phyloP scores from a whole-genome alignment of 2,113 vertebrate genomes.

The Cygnus buccinator region DNA sequence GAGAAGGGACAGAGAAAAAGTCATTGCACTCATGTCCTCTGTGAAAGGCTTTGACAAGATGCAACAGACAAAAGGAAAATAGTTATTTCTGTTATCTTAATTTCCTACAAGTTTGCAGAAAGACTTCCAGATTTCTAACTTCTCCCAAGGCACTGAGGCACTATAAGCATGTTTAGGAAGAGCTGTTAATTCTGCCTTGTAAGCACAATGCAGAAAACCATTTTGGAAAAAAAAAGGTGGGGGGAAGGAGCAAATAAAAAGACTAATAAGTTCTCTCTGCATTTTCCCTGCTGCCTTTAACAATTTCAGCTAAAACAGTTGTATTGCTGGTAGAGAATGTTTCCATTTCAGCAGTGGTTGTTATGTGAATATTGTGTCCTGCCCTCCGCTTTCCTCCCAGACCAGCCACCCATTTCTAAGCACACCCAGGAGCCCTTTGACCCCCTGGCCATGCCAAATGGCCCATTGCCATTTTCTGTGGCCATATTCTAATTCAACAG shows the following conservation, averaged over 20 bases:
- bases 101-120: neutral
- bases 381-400: neutral
- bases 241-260: neutral
- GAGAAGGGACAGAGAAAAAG: neutral
- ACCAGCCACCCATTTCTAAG: neutral
- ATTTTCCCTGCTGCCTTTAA: neutral
- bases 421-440: neutral
- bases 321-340: neutral
- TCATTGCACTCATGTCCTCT: neutral
- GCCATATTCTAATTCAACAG: neutral
- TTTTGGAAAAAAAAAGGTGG: neutral
- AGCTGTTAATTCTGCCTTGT: neutral
- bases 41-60: neutral
- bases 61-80: neutral
- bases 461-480: neutral
- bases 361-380: neutral
- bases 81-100: neutral
- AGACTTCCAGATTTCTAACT: neutral
- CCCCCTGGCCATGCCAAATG: neutral
- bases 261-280: neutral
- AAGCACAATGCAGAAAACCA: neutral
- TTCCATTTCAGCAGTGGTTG: neutral
- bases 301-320: neutral
- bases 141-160: neutral
- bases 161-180: neutral